Evolutionary conservation across 2,113 vertebrate genomes (phyloP), one percentile per base, ranked within the genome.

Genomic region (Pogona vitticeps): DNA sequence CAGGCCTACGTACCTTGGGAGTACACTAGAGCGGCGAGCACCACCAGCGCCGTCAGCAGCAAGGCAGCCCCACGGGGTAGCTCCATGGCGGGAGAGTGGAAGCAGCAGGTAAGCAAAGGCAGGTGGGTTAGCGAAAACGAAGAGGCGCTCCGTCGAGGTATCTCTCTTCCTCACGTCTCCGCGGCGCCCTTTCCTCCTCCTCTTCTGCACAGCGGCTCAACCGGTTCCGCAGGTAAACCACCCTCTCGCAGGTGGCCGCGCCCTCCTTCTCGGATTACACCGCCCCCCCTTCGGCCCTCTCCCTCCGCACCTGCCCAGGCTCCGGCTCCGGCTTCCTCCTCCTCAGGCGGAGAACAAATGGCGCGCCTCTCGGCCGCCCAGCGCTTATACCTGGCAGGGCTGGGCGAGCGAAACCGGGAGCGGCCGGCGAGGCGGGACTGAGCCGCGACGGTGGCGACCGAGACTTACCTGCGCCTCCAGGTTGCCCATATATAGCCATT

Each of bases 251-350:
- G 36, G 46, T 8, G 20, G 65, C 86, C 75, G 56, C 92, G 61
- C 80, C 86, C 86, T 94, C 91, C 85, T 68, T 61, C 91, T 94
- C 92, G 36, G 76, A 90, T 94, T 95, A 88, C 94, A 90, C 91
- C 10, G 65, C 65, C 65, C 28, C 26, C 65, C 65, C 26, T 1
- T 28, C 9, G 6, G 28, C 87, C 88, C 71, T 78, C 56, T 31
- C 10, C 17, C 71, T 36, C 52, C 14, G 3, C n/a, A n/a, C 36
- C 26, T 23, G 40, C 23, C 40, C 21, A 31, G 3, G 59, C 38
- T 46, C 75, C 40, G 14, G 58, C n/a, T 79, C 14, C 0, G 7
- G 52, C 36, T 31, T 38, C 46, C 63, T 0, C 42, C 1, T 61
- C 79, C 76, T 31, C 76, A 40, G 68, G 89, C 46, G 82, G 67